Evolutionary conservation across 1,140 invertebrate genomes (phyloP).

Genomic region (Tetramorium parvispinum): DNA sequence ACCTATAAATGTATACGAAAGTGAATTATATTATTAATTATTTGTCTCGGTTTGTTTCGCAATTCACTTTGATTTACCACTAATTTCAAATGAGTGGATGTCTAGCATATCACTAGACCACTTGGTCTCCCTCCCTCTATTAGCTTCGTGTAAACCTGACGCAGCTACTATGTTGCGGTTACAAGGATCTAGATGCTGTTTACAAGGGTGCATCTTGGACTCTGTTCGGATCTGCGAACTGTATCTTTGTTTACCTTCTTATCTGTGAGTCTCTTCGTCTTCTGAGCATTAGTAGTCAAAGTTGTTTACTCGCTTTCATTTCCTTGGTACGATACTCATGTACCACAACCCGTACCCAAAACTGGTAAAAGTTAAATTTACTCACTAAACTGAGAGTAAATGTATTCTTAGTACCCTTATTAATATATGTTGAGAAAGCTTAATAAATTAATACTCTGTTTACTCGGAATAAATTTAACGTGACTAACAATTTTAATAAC

Average conservation of each 20-base stretch:
- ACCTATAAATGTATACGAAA: neutral
- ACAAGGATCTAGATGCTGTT: conserved; percentile 40
- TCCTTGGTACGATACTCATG: neutral
- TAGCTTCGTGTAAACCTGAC: conserved; percentile 13
- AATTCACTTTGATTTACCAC: neutral
- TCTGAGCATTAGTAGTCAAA: conserved; percentile 45
- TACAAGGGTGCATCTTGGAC: conserved; percentile 40
- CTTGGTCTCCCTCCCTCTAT: neutral
- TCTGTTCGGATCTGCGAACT: neutral
- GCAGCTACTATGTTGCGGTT: conserved; percentile 32
- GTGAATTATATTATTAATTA: neutral
- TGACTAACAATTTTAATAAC: neutral
- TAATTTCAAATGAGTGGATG: conserved; percentile 31
- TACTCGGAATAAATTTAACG: neutral
- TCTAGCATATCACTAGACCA: neutral
- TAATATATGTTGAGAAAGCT: neutral
- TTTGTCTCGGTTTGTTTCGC: neutral
- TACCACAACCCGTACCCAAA: conserved; percentile 5
- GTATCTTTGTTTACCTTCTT: conserved; percentile 48
- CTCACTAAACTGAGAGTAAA: neutral
- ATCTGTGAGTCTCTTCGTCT: conserved; percentile 36
- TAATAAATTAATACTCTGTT: conserved; percentile 10
- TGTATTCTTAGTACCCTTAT: conserved; percentile 9
- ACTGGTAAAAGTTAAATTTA: neutral
- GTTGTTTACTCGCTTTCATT: conserved; percentile 41